These are phyloP conservation scores for Actinia equina DNA, from an alignment of 64 coral and sea anemone genomes.

Conservation along the genomic window DNA sequence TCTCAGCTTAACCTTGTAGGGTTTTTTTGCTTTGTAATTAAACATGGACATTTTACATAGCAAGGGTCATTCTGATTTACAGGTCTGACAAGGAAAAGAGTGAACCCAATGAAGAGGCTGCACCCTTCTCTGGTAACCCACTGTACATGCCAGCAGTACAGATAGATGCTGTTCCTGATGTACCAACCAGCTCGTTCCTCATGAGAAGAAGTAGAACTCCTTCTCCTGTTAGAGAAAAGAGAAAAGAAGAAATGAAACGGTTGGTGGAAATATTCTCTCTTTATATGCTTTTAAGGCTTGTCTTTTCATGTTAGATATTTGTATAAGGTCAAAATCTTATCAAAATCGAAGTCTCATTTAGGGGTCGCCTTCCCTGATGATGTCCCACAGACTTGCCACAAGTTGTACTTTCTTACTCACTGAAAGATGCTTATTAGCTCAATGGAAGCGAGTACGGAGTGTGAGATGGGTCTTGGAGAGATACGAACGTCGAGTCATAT, in stretches of 20 bases:
- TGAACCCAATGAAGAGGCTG: background rate
- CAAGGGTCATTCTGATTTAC: background rate
- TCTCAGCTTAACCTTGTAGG: no score
- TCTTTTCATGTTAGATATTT: no score
- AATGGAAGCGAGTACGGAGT: no score
- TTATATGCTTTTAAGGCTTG: background rate
- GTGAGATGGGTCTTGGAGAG: no score
- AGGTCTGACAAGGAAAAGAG: constrained; percentile 44
- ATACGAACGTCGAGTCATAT: no score
- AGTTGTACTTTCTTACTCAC: no score
- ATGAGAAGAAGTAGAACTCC: constrained; percentile 94
- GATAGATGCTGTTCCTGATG: constrained; percentile 71
- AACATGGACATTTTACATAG: background rate
- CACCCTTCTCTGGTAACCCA: constrained; percentile 12
- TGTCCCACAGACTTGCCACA: background rate
- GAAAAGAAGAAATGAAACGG: constrained; percentile 28
- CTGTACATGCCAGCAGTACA: constrained; percentile 41
- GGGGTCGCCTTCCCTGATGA: no score
- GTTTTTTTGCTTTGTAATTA: no score
- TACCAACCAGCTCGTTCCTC: constrained; percentile 82
- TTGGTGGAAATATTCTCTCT: background rate
- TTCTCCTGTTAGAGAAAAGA: constrained; percentile 71
- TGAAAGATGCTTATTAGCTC: no score
- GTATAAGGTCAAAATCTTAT: no score
- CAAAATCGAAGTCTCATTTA: no score